phyloP scores from a whole-genome alignment of 1,140 invertebrate species.

The Acromyrmex echinatior region DNA sequence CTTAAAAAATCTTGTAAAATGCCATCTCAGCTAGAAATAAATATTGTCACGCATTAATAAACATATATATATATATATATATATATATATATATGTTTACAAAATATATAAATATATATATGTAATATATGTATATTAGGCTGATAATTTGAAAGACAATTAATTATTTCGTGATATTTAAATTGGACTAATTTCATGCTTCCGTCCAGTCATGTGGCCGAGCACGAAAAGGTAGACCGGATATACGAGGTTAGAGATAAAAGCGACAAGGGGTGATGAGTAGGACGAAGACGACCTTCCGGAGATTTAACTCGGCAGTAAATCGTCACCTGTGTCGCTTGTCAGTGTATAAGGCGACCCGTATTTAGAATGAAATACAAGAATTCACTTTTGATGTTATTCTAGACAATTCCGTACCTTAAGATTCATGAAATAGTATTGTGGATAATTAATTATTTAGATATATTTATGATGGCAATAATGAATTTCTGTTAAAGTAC shows the following conservation, averaged over 20 bases:
- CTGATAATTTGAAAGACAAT: neutral
- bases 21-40: neutral
- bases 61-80: neutral
- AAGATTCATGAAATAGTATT: constrained; percentile 5
- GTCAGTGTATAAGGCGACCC: constrained; percentile 35
- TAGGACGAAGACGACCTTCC: constrained; percentile 70
- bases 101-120: neutral
- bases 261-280: constrained; percentile 68
- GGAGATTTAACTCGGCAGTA: constrained; percentile 71
- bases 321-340: constrained; percentile 57
- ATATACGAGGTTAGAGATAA: constrained; percentile 62
- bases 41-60: neutral
- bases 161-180: constrained; percentile 2
- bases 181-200: constrained; percentile 66
- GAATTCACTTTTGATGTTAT: constrained; percentile 18
- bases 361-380: constrained; percentile 6
- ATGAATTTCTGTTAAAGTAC: neutral
- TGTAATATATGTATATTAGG: neutral
- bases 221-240: constrained; percentile 35
- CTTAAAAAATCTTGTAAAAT: neutral
- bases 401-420: neutral
- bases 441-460: neutral
- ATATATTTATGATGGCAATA: neutral
- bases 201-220: constrained; percentile 9
- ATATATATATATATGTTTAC: neutral